These are phyloP conservation scores for Protonemura montana DNA, from an alignment of 2,888 invertebrate species.

Conservation along the genomic window DNA sequence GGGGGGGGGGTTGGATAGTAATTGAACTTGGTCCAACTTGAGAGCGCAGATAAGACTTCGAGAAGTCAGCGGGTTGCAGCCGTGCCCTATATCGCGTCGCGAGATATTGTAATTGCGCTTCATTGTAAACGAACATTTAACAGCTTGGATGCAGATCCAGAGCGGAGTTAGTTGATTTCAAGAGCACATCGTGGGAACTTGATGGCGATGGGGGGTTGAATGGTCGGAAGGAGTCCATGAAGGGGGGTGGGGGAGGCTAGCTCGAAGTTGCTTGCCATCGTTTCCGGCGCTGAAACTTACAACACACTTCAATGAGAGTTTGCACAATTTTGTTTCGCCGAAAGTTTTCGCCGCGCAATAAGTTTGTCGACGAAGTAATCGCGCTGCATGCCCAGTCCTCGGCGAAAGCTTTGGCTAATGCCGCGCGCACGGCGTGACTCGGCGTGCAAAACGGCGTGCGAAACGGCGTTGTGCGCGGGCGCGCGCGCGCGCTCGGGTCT, in stretches of 20 bases:
- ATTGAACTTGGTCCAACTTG: too few relatives aligned
- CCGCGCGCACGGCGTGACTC: too few relatives aligned
- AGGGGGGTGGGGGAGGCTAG: background rate
- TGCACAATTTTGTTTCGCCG: conserved; percentile 39
- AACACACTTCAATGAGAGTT: conserved; percentile 29
- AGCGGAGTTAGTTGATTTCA: conserved; percentile 21
- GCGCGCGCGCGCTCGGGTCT: background rate
- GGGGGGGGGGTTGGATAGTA: too few relatives aligned
- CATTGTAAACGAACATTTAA: background rate
- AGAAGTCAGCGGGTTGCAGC: background rate
- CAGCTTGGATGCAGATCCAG: conserved; percentile 14
- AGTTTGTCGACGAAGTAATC: background rate
- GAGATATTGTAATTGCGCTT: background rate
- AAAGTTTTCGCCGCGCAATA: conserved; percentile 28
- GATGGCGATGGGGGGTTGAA: background rate
- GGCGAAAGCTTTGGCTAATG: too few relatives aligned
- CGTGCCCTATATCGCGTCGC: background rate
- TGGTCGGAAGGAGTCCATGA: background rate
- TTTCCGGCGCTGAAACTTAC: conserved; percentile 7
- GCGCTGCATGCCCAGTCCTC: background rate
- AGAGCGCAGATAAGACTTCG: background rate
- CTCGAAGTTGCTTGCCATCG: background rate
- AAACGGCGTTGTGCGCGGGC: background rate
- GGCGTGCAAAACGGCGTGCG: background rate
- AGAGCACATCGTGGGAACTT: conserved; percentile 7